Percentiles rank a stretch among this genome's conserved stretches.
phyloP scores from a whole-genome alignment of 2,888 invertebrate genomes.

The Caenorhabditis panamensis region DNA sequence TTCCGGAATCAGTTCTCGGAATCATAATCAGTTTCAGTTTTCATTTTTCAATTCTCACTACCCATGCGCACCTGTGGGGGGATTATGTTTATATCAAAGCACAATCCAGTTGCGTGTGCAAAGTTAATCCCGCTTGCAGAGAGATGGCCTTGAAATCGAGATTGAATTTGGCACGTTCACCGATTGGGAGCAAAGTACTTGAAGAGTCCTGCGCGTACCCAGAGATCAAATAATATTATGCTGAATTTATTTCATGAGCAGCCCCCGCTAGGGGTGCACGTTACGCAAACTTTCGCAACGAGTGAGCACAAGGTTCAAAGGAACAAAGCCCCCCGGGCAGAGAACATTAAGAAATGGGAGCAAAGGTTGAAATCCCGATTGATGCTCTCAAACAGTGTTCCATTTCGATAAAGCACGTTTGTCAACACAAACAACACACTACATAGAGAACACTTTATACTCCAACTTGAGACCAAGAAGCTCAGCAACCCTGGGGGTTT shows the following conservation, averaged over 20 bases:
- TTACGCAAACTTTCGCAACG: conserved; percentile 8
- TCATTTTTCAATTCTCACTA: no score
- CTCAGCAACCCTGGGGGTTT: no score
- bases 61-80: neutral
- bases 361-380: conserved; percentile 1
- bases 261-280: neutral
- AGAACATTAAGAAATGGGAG: neutral
- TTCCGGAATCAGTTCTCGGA: neutral
- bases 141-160: neutral
- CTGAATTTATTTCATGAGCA: conserved; percentile 9
- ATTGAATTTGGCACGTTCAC: conserved; percentile 20
- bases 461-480: no score
- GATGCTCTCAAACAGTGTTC: neutral
- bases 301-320: conserved; percentile 1
- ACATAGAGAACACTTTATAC: no score
- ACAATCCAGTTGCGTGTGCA: conserved; percentile 14
- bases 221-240: conserved; percentile 20
- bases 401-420: neutral
- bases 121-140: conserved; percentile 8
- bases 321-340: neutral
- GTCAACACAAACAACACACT: conserved; percentile 1
- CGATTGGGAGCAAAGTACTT: conserved; percentile 8
- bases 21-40: conserved; percentile 6
- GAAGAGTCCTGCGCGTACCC: neutral
- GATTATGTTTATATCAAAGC: conserved; percentile 12